Percentiles rank a stretch among this genome's conserved stretches.
These are phyloP conservation scores for Dasypolia templi DNA, from an alignment of 2,888 invertebrate genomes.

Conservation along the genomic window DNA sequence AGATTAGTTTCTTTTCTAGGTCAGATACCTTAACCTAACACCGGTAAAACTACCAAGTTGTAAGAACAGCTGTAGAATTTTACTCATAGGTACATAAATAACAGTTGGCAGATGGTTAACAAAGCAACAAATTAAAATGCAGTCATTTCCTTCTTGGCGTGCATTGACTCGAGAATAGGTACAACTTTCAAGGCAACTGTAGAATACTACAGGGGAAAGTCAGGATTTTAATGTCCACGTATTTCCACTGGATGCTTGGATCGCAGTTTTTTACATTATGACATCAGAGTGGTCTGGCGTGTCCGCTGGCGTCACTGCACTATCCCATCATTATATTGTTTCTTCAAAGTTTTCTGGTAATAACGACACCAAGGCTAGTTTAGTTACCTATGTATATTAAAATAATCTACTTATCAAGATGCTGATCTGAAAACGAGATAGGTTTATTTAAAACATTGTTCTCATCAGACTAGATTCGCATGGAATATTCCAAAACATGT, in stretches of 20 bases:
- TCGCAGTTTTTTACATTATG: slow-evolving; percentile 34
- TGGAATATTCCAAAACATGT: slow-evolving; percentile 29
- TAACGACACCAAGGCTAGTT: slow-evolving; percentile 6
- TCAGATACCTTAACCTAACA: slow-evolving; percentile 4
- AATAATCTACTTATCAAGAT: slow-evolving; percentile 29
- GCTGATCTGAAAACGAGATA: slow-evolving; percentile 29
- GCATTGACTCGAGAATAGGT: slow-evolving; percentile 51
- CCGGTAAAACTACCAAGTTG: background rate
- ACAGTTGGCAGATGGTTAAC: slow-evolving; percentile 48
- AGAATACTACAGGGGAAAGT: slow-evolving; percentile 52
- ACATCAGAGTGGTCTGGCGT: slow-evolving; percentile 26
- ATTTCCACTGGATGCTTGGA: slow-evolving; percentile 19
- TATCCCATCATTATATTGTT: slow-evolving; percentile 16
- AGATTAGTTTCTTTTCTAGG: slow-evolving; percentile 17
- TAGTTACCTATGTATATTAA: background rate
- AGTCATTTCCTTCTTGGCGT: slow-evolving; percentile 56
- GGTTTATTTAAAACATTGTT: slow-evolving; percentile 10
- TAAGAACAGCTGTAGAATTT: slow-evolving; percentile 33
- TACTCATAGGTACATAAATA: slow-evolving; percentile 24
- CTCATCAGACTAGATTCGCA: background rate
- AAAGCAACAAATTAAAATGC: slow-evolving; percentile 53
- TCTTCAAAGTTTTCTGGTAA: slow-evolving; percentile 24
- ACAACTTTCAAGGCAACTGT: slow-evolving; percentile 53
- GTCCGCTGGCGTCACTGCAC: slow-evolving; percentile 17
- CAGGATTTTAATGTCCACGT: slow-evolving; percentile 25